Base-by-base conservation (phyloP, 35 echinoderm and acorn worm species). In the Anneissia japonica region DNA sequence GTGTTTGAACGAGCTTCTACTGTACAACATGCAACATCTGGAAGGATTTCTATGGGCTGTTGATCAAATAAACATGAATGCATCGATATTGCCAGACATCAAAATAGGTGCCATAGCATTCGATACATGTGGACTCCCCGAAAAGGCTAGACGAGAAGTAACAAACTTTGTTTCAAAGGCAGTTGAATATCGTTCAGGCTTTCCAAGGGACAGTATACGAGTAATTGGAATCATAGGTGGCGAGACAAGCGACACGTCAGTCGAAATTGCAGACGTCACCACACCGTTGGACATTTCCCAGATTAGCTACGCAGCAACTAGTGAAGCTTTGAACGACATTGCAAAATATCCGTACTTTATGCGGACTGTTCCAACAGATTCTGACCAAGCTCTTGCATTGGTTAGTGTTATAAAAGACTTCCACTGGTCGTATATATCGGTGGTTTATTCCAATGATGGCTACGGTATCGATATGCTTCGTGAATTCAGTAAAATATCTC, bases 141-240 rank as follows among this genome's bases (percentile, higher is more conserved):
- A 98, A 29, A 76, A 87, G 34, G 91, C 88, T 31, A 33, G 56
- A 34, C 87, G 92, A 38, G 95, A 93, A 32, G 84, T 88, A 17
- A 77, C 88, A 0, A 98, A 98, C 75, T 93, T 91, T 46, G 86
- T 93, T 13, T 87, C 86, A 9, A 92, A 89, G 0, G 88, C 85
- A 0, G 92, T 98, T 10, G 95, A 98, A 34, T 93, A 98, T 39
- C 80, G 95, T 45, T 81, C 76, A 0, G 91, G 91, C 3, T 97
- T 91, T 46, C 88, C 86, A 26, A 87, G 82, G 32, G 90, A 83
- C 38, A 88, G 91, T 7, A 83, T 91, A 3, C 75, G 46, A 31
- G 88, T 97, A 14, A 86, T 56, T 14, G 95, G 95, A 14, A 91
- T 97, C n/a, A 87, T 97, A n/a, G 95, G 95, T 21, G 95, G 86